These are phyloP conservation scores for Adelosebastes latens DNA, from an alignment of 2,797 vertebrate species.

Conservation along the genomic window DNA sequence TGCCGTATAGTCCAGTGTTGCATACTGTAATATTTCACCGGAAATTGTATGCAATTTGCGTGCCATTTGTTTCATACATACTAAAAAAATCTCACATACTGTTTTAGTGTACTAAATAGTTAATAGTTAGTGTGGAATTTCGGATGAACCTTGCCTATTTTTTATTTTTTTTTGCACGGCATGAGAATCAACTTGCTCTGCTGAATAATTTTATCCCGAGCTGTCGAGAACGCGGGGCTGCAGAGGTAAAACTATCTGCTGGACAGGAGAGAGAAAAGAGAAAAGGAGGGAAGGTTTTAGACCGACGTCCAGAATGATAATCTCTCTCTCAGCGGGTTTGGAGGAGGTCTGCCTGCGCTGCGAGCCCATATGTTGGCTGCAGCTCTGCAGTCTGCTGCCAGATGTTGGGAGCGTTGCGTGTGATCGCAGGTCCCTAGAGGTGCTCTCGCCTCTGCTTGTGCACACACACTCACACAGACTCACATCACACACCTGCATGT, in stretches of 20 bases:
- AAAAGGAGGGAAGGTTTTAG: conserved; percentile 35
- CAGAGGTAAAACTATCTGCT: conserved; percentile 62
- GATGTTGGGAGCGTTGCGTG: conserved; percentile 82
- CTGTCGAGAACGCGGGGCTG: conserved; percentile 38
- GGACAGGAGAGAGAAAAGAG: conserved; percentile 23
- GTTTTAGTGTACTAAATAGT: too few species aligned
- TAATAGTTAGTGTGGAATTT: too few species aligned
- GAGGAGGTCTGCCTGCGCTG: conserved; percentile 50
- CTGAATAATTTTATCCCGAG: conserved; percentile 26
- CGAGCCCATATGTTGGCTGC: conserved; percentile 60
- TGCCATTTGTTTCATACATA: too few species aligned
- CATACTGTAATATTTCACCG: too few species aligned
- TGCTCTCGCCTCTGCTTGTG: conserved; percentile 58
- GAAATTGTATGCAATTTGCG: too few species aligned
- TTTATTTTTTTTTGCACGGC: not conserved
- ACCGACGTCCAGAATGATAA: conserved; percentile 57
- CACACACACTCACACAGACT: conserved; percentile 38
- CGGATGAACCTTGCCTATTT: too few species aligned
- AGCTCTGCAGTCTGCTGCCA: conserved; percentile 71
- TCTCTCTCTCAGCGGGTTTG: conserved; percentile 58
- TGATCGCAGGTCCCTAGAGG: conserved; percentile 75
- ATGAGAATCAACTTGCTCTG: not conserved
- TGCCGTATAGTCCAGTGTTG: too few species aligned
- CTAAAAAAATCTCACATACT: too few species aligned
- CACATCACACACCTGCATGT: conserved; percentile 41